phyloP scores from a whole-genome alignment of 2,113 vertebrate genomes.

The Nothobranchius kuhntae region DNA sequence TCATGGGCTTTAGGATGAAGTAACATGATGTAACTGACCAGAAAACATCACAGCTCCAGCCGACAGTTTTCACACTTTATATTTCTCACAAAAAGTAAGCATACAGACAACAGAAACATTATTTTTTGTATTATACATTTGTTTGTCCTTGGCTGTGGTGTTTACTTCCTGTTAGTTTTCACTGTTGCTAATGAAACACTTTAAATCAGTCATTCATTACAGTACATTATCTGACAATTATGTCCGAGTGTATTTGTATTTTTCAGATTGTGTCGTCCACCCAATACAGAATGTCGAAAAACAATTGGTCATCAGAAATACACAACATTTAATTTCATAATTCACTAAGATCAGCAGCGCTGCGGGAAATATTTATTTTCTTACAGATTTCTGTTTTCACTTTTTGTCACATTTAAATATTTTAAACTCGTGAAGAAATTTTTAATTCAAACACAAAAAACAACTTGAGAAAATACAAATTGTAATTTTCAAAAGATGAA shows the following conservation, averaged over 20 bases:
- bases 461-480: too few relatives aligned
- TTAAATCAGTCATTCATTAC: conserved; percentile 20
- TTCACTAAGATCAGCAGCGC: too few relatives aligned
- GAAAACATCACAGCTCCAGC: conserved; percentile 45
- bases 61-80: conserved; percentile 21
- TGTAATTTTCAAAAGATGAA: too few relatives aligned
- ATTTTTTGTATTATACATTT: conserved; percentile 40
- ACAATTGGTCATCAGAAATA: not conserved
- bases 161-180: conserved; percentile 21
- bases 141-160: conserved; percentile 44
- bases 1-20: conserved; percentile 47
- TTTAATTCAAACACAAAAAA: too few relatives aligned
- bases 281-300: conserved; percentile 12
- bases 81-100: conserved; percentile 40
- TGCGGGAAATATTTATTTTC: too few relatives aligned
- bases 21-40: conserved; percentile 11
- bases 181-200: conserved; percentile 5
- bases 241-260: conserved; percentile 1
- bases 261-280: not conserved
- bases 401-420: too few relatives aligned
- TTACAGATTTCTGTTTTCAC: too few relatives aligned
- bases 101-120: conserved; percentile 41
- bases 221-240: conserved; percentile 12
- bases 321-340: too few relatives aligned
- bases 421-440: too few relatives aligned